Percentiles rank a stretch among this genome's conserved stretches.
Conservation (phyloP, 2,797 vertebrate genomes). For the Phrynocephalus guinanensis region DNA sequence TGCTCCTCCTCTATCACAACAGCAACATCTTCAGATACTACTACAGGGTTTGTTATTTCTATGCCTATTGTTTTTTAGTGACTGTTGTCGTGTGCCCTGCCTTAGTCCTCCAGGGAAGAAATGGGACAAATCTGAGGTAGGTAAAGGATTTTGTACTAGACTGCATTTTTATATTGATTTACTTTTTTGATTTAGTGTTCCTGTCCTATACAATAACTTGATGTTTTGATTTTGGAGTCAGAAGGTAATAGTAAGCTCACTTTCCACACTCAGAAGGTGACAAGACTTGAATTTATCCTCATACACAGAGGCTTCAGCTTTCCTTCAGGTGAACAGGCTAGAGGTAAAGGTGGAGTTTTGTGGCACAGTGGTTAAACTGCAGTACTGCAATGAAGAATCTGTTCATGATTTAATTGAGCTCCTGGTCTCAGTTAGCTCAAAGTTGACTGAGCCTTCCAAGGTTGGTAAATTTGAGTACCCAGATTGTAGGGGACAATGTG, state of each 20-base stretch:
- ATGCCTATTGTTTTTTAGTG: constrained; percentile 73
- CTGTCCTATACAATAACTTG: neutral
- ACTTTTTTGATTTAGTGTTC: too few relatives aligned
- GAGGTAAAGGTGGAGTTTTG: too few relatives aligned
- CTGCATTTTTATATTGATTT: too few relatives aligned
- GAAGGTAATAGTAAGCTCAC: neutral
- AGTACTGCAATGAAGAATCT: too few relatives aligned
- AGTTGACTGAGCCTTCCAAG: too few relatives aligned
- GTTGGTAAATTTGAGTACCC: too few relatives aligned
- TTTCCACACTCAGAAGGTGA: neutral
- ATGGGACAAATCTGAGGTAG: constrained; percentile 80
- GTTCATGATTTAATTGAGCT: too few relatives aligned
- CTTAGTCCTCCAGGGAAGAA: constrained; percentile 72
- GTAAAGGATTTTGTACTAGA: neutral
- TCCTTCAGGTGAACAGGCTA: too few relatives aligned
- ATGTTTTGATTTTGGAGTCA: neutral
- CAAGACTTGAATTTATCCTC: neutral
- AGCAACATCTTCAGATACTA: constrained; percentile 77
- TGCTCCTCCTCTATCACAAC: constrained; percentile 69
- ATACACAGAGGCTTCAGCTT: too few relatives aligned
- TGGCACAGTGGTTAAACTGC: too few relatives aligned
- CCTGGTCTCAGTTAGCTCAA: too few relatives aligned
- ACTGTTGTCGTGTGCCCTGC: constrained; percentile 73
- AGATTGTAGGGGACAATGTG: too few relatives aligned
- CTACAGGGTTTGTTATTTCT: constrained; percentile 76